Conservation (phyloP, 2,113 vertebrate genomes). For the Myrmecophaga tridactyla region DNA sequence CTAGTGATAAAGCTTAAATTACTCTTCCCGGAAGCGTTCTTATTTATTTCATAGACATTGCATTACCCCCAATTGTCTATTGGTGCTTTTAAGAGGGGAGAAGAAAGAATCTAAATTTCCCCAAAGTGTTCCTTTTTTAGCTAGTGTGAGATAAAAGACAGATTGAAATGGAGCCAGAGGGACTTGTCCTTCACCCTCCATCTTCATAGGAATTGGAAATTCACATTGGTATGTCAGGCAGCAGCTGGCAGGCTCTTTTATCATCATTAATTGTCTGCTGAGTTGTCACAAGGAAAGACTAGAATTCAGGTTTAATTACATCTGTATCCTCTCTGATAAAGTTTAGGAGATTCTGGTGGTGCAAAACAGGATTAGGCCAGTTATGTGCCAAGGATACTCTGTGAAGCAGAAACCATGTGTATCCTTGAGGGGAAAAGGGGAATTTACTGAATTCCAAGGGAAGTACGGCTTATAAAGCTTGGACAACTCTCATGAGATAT, state of each 20-base stretch:
- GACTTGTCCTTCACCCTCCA: constrained; percentile 69
- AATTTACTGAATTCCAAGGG: background rate
- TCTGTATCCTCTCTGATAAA: constrained; percentile 64
- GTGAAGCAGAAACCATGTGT: background rate
- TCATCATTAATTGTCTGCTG: constrained; percentile 76
- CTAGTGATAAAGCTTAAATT: background rate
- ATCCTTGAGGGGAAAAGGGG: background rate
- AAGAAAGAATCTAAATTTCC: constrained; percentile 67
- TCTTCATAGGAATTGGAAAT: constrained; percentile 48
- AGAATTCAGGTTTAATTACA: constrained; percentile 75
- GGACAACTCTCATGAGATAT: background rate
- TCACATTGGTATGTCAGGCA: constrained; percentile 63
- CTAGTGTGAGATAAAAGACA: constrained; percentile 71
- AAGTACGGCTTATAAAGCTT: background rate
- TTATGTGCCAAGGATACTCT: background rate
- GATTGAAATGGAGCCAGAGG: constrained; percentile 66
- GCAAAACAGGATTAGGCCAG: background rate
- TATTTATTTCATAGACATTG: constrained; percentile 57
- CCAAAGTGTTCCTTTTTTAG: constrained; percentile 67
- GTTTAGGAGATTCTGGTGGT: constrained; percentile 47
- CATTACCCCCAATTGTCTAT: constrained; percentile 36
- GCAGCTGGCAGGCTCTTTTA: constrained; percentile 76
- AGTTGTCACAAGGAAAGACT: constrained; percentile 71
- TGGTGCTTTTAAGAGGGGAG: constrained; percentile 48
- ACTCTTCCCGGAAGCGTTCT: constrained; percentile 41